These are phyloP conservation scores for Bilobella aurantiaca DNA, from an alignment of 1,140 invertebrate genomes.

Conservation along the genomic window DNA sequence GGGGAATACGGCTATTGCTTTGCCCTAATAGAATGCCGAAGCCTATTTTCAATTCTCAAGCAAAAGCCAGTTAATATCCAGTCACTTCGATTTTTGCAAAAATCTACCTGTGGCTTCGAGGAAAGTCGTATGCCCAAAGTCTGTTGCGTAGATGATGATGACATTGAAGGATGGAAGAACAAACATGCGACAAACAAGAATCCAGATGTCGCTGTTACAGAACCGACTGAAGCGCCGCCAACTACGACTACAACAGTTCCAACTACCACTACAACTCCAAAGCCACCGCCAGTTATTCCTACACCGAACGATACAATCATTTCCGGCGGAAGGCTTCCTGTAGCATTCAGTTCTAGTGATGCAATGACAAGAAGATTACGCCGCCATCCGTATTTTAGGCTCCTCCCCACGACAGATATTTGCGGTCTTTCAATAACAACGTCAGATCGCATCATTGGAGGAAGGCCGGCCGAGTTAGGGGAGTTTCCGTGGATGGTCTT, in stretches of 20 bases:
- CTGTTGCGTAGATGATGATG: constrained; percentile 2
- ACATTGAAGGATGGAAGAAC: neutral
- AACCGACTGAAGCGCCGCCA: neutral
- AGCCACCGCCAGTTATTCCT: neutral
- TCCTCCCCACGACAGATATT: neutral
- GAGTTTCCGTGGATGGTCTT: constrained; percentile 48
- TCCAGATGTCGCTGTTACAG: neutral
- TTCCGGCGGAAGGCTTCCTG: neutral
- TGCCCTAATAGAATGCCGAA: neutral
- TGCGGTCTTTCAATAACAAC: neutral
- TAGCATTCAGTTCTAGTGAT: neutral
- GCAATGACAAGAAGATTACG: neutral
- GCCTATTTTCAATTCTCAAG: neutral
- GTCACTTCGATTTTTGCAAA: neutral
- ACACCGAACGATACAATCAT: no score
- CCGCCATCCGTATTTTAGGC: neutral
- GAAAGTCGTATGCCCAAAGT: neutral
- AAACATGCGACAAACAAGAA: neutral
- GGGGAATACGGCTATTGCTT: neutral
- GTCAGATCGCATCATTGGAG: constrained; percentile 39
- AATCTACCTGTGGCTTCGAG: neutral
- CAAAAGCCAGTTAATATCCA: neutral
- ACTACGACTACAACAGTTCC: neutral
- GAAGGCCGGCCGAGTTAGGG: constrained; percentile 41
- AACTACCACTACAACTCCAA: neutral